Evolutionary conservation across 2,888 invertebrate species (phyloP).

Genomic region (Liopterus haemorrhoidalis): DNA sequence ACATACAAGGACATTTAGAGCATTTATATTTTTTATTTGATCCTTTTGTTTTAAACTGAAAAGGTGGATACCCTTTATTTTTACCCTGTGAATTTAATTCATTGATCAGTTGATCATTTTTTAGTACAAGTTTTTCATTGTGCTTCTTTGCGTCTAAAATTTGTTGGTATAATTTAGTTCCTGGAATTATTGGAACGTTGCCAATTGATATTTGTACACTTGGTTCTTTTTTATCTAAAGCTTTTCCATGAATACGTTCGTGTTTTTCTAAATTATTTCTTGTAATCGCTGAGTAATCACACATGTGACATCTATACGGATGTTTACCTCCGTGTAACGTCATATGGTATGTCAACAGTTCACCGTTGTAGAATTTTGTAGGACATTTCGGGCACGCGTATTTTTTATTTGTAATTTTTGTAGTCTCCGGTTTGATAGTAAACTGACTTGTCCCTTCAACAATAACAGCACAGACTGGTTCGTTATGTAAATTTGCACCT

Average conservation of each 20-base stretch:
- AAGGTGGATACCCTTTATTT: no score
- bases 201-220: not conserved
- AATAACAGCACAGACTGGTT: constrained; percentile 48
- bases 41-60: no score
- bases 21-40: no score
- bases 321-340: constrained; percentile 60
- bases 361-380: constrained; percentile 66
- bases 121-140: no score
- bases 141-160: constrained; percentile 50
- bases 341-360: constrained; percentile 64
- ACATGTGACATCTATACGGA: constrained; percentile 62
- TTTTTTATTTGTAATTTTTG: constrained; percentile 38
- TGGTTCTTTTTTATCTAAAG: constrained; percentile 48
- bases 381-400: constrained; percentile 61
- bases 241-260: constrained; percentile 45
- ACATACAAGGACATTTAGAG: constrained; percentile 80
- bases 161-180: constrained; percentile 60
- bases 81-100: no score
- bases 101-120: no score
- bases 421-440: constrained; percentile 27
- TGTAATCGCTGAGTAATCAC: constrained; percentile 65
- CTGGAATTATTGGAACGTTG: constrained; percentile 33
- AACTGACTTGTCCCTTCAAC: constrained; percentile 29
- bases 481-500: constrained; percentile 40
- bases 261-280: constrained; percentile 63